Base-by-base conservation (phyloP, 2,113 vertebrate species). In the Chinchilla lanigera region DNA sequence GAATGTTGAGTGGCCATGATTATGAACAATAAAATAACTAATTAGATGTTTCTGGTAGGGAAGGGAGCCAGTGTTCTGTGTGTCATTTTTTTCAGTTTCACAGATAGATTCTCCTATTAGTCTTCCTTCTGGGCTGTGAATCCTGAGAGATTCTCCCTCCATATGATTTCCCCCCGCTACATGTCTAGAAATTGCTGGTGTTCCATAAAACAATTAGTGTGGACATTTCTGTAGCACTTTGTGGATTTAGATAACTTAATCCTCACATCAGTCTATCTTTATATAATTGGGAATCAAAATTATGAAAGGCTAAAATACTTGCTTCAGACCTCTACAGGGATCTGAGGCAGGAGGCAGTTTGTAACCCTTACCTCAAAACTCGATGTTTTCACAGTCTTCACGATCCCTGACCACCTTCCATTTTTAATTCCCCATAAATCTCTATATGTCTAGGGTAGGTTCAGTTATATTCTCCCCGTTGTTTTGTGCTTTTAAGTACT, bases 161-260 rank as follows among this genome's bases (percentile, higher is more conserved):
- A 1, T 30, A 0, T 63, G 16, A 33, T 83, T 93, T 93, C 35
- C 81, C 2, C 26, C 17, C 41, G 41, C 69, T 20, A n/a, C 41
- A 50, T 87, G 5, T 81, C 83, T 91, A 24, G 89, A 93, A 90
- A 61, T 54, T 44, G 20, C 69, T n/a, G 22, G 41, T 56, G 16
- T 87, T 75, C 77, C 35, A 11, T 56, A 73, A 84, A 92, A 92
- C 38, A 77, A 17, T 61, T 38, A 85, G 22, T 73, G 20, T 54
- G 71, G 86, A 22, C 54, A 61, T 35, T 93, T 92, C 33, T 61
- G 2, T 80, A 93, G 54, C 33, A 67, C 26, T 71, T 38, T 41
- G 44, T 94, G 80, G 87, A 81, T 81, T 86, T 61, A 86, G 78
- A 78, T 44, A 93, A 50, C n/a, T 24, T 93, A 90, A 83, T n/a